Conservation (phyloP, 2,888 invertebrate species). For the Stenchaetothrips biformis region DNA sequence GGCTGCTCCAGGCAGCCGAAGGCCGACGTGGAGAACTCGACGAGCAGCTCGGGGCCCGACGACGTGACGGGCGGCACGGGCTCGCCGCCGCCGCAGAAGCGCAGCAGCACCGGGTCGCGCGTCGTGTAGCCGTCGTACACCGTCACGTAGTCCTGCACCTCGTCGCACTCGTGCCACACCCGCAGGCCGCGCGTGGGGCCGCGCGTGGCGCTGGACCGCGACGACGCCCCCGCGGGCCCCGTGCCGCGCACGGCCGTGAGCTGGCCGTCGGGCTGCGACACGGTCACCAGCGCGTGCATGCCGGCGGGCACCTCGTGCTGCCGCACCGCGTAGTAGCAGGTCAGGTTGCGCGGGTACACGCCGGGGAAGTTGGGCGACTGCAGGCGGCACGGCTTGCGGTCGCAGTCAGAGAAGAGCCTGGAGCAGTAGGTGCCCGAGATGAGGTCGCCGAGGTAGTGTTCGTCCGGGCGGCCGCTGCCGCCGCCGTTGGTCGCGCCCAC, state of each 20-base stretch:
- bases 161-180: conserved; percentile 82
- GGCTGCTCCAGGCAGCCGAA: conserved; percentile 84
- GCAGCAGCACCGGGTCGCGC: conserved; percentile 77
- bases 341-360: conserved; percentile 87
- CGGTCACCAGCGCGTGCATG: conserved; percentile 81
- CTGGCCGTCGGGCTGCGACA: conserved; percentile 79
- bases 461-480: background rate
- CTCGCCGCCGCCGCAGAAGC: conserved; percentile 80
- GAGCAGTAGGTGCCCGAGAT: conserved; percentile 90
- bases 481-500: background rate
- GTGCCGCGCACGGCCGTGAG: conserved; percentile 45
- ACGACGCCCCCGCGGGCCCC: conserved; percentile 11
- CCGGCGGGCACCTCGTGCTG: conserved; percentile 79
- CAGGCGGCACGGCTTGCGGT: conserved; percentile 80
- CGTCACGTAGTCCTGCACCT: conserved; percentile 80
- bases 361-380: conserved; percentile 92
- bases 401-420: conserved; percentile 86
- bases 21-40: conserved; percentile 84
- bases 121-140: conserved; percentile 86
- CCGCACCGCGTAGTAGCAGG: conserved; percentile 87
- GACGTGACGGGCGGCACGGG: conserved; percentile 79
- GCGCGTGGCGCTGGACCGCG: background rate
- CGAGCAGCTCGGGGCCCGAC: conserved; percentile 80
- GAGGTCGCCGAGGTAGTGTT: conserved; percentile 77
- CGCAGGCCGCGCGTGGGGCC: conserved; percentile 39